Percentiles rank a stretch among this genome's conserved stretches.
Conservation (phyloP, 2,888 invertebrate genomes). For the Agonopterix heracliana region DNA sequence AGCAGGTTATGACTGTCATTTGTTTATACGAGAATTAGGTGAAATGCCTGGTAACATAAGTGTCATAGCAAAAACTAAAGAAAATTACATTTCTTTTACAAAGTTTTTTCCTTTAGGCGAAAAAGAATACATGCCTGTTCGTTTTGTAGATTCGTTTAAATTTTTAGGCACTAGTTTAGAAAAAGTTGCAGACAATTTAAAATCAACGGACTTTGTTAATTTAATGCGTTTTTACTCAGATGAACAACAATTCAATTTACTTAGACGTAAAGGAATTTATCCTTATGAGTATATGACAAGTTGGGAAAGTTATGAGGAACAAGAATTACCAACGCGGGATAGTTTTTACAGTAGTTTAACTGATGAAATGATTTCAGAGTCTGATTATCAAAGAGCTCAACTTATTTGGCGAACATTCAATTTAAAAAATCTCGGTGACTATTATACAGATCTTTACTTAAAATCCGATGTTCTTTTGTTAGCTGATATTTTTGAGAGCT, state of each 20-base stretch:
- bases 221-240: constrained; percentile 1
- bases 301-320: constrained; percentile 11
- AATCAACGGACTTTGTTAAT: constrained; percentile 7
- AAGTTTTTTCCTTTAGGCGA: no score
- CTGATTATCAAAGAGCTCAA: constrained; percentile 2
- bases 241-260: neutral
- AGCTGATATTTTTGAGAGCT: constrained; percentile 26
- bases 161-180: constrained; percentile 7
- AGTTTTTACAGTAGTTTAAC: constrained; percentile 12
- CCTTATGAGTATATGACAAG: constrained; percentile 17
- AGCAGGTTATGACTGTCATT: no score
- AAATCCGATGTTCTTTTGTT: constrained; percentile 23
- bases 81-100: no score
- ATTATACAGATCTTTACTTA: constrained; percentile 23
- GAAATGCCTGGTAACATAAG: no score
- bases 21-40: no score
- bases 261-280: constrained; percentile 15
- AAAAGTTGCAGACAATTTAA: neutral
- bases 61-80: no score
- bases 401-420: constrained; percentile 17
- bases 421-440: constrained; percentile 15
- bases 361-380: constrained; percentile 6
- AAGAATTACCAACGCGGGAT: constrained; percentile 12
- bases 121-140: no score
- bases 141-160: no score